Evolutionary conservation across 2,797 vertebrate species (phyloP).

Genomic region (Trachops cirrhosus): DNA sequence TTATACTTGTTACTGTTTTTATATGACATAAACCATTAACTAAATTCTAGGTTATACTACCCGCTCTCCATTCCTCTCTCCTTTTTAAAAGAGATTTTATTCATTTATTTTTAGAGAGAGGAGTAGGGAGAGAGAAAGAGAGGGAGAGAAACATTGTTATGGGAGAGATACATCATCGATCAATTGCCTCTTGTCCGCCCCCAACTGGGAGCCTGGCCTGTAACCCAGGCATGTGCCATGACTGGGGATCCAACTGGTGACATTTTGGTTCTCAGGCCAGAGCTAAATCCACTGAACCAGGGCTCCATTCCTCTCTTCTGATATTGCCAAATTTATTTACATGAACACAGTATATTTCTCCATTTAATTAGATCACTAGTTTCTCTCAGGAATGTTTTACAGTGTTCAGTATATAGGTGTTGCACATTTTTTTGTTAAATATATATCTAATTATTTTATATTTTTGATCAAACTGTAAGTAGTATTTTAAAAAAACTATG

Average conservation of each 20-base stretch:
- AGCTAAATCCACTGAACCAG: no score
- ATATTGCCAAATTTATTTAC: constrained; percentile 7
- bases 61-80: neutral
- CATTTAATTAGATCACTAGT: neutral
- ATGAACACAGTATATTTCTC: neutral
- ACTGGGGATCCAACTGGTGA: no score
- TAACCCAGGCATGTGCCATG: no score
- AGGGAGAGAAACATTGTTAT: no score
- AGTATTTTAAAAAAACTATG: neutral
- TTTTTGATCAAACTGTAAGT: neutral
- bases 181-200: no score
- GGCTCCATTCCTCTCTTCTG: neutral
- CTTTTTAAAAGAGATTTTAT: neutral
- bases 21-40: constrained; percentile 1
- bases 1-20: constrained; percentile 25
- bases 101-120: no score
- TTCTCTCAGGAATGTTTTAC: constrained; percentile 4
- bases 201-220: no score
- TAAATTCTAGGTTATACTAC: constrained; percentile 15
- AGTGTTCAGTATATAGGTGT: neutral
- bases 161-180: no score
- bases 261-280: no score
- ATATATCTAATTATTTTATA: constrained; percentile 10
- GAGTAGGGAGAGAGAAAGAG: no score
- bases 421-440: neutral